Evolutionary conservation across 2,113 vertebrate genomes (phyloP), one percentile per base, ranked within the genome.

Genomic region (Oncorhynchus kisutch): DNA sequence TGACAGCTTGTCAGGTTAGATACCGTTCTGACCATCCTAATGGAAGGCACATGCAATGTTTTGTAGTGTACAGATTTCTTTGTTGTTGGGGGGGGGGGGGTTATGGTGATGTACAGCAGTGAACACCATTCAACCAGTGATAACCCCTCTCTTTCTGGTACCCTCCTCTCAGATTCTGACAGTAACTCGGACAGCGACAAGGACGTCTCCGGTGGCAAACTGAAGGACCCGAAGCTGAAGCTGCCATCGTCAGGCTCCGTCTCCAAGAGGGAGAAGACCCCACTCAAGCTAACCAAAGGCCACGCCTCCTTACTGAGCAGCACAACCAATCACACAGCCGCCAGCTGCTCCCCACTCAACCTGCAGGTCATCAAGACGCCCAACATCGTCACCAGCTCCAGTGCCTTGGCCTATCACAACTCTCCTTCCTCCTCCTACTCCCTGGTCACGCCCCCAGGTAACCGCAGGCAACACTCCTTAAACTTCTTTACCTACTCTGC

Each of bases 111-210:
- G 59, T 16, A 22, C 59, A 22, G 22, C 9, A 3, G 13, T 62
- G 20, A 24, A 62, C 13, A 22, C 62, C 62, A 64, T 64, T 64
- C 9, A 64, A 64, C 20, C n/a, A 22, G 18, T 22, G 4, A 25
- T 67, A 59, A 12, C 22, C 68, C 14, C 20, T 65, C 9, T 1
- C 8, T 49, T 34, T 77, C 2, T 22, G 2, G 39, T 31, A 16
- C n/a, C 62, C 20, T 45, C 34, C 31, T 22, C 69, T 45, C 89
- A 99, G 98, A 99, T 86, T 98, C 97, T 39, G 97, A 98, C 91
- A 99, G 94, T 91, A 98, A 98, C 93, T 97, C 96, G 60, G 97
- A 98, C 82, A 98, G 96, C 67, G 97, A 98, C 88, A 94, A 94
- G 67, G 96, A 98, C 88, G 94, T 94, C 75, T 97, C 97, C 76